These are phyloP conservation scores for Petroica traversi DNA, from an alignment of 2,113 vertebrate species.

Conservation along the genomic window DNA sequence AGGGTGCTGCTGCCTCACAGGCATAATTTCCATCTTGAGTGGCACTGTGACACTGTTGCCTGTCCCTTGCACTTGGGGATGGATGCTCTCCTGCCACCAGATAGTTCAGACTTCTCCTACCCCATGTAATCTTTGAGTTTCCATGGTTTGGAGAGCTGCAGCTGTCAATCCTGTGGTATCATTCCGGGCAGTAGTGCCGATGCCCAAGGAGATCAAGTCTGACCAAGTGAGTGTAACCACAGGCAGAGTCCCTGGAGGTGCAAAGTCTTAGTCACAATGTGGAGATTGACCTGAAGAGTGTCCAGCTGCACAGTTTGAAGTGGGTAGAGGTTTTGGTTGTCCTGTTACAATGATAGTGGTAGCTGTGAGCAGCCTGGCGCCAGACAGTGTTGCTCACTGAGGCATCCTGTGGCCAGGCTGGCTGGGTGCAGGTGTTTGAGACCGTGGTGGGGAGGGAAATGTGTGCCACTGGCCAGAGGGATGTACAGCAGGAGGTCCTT, in stretches of 20 bases:
- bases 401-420: not conserved
- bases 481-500: not conserved
- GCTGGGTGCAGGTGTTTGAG: not conserved
- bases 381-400: not conserved
- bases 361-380: not conserved
- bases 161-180: not conserved
- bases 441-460: not conserved
- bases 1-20: not conserved
- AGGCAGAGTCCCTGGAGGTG: not conserved
- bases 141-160: not conserved
- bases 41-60: fast-evolving
- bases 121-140: not conserved
- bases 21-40: not conserved
- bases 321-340: not conserved
- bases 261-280: not conserved
- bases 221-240: not conserved
- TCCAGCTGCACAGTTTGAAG: not conserved
- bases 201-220: not conserved
- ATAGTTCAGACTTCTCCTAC: not conserved
- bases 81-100: not conserved
- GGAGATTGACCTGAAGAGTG: not conserved
- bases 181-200: not conserved
- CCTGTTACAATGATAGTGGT: not conserved
- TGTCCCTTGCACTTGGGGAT: not conserved
- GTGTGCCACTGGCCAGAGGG: not conserved